A percentile compares a stretch with the other conserved stretches of the same genome.
phyloP scores from a whole-genome alignment of 2,797 vertebrate genomes.

The Helicolenus hilgendorfi region DNA sequence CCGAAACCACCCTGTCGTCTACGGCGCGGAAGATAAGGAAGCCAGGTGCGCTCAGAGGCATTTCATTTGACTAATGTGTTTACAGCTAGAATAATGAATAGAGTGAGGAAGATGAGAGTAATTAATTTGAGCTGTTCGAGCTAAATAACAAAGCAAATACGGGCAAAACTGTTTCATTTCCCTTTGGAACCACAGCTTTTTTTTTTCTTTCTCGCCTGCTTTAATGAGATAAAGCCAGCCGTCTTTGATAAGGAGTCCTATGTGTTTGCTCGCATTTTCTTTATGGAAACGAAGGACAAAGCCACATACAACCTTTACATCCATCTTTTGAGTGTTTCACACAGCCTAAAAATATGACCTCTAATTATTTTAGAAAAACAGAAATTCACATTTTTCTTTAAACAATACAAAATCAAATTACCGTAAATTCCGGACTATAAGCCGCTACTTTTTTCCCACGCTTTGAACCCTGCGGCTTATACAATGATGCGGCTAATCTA shows the following conservation, averaged over 20 bases:
- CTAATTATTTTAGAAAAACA: not conserved
- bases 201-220: conserved; percentile 42
- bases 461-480: too few species aligned
- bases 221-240: conserved; percentile 83
- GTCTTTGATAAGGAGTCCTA: conserved; percentile 81
- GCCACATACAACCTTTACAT: not conserved
- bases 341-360: not conserved
- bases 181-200: conserved; percentile 64
- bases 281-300: conserved; percentile 34
- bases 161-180: conserved; percentile 87
- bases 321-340: not conserved
- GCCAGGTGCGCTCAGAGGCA: conserved; percentile 82
- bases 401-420: too few species aligned
- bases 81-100: conserved; percentile 81
- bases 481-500: too few species aligned
- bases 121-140: conserved; percentile 84
- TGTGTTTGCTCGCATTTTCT: conserved; percentile 68
- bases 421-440: too few species aligned
- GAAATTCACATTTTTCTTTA: not conserved
- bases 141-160: conserved; percentile 90
- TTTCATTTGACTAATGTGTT: conserved; percentile 87
- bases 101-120: conserved; percentile 79
- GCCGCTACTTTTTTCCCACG: too few species aligned
- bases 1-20: conserved; percentile 41
- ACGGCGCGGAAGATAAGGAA: conserved; percentile 64